Conservation (phyloP, 2,113 vertebrate genomes). For the Parus major region DNA sequence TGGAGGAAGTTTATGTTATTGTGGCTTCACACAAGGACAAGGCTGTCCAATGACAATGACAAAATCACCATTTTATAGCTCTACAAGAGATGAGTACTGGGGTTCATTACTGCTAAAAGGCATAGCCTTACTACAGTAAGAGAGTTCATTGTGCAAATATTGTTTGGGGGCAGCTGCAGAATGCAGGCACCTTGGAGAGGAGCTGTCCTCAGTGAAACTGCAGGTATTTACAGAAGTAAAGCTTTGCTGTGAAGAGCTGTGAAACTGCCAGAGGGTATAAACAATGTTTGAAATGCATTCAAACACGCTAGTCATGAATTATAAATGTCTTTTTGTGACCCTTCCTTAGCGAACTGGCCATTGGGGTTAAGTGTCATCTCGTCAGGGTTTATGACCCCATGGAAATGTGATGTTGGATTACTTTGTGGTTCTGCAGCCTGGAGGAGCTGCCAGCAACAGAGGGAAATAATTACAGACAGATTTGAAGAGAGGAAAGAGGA, state of each 20-base stretch:
- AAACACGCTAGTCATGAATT: conserved; percentile 2
- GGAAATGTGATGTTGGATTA: background rate
- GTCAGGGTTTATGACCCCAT: background rate
- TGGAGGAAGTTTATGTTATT: background rate
- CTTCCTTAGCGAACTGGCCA: conserved; percentile 6
- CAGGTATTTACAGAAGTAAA: background rate
- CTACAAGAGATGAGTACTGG: background rate
- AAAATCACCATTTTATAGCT: background rate
- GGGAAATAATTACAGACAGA: background rate
- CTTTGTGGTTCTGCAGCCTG: background rate
- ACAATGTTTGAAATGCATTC: conserved; percentile 27
- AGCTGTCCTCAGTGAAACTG: background rate
- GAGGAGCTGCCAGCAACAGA: background rate
- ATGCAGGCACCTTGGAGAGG: background rate
- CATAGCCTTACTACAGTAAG: background rate
- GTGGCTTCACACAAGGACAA: background rate
- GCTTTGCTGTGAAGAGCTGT: conserved; percentile 8
- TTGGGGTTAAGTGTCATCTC: conserved; percentile 25
- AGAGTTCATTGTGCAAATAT: background rate
- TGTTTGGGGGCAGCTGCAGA: background rate
- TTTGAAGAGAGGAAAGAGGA: background rate
- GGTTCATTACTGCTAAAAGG: background rate
- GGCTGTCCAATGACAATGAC: background rate
- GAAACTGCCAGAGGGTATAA: conserved; percentile 19
- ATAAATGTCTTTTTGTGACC: conserved; percentile 10